Conservation (phyloP, 1,140 invertebrate species). For the Rhizoglyphus robini region DNA sequence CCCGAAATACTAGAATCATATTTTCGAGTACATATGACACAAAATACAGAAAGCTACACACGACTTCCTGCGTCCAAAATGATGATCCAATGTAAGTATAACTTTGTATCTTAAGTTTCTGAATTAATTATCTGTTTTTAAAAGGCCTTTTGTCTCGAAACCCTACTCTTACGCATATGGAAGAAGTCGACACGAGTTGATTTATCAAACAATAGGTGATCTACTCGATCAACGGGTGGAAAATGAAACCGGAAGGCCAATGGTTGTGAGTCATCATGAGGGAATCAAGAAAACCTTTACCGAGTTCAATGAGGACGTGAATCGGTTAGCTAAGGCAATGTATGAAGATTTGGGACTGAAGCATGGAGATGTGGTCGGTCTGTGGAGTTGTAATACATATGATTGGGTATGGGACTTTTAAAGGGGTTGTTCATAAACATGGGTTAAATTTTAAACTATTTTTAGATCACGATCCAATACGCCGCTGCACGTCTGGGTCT, state of each 20-base stretch:
- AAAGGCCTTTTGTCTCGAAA: constrained; percentile 9
- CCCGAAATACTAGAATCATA: no score
- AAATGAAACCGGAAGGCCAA: not conserved
- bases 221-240: not conserved
- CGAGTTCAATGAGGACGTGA: constrained; percentile 21
- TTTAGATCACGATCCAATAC: constrained; percentile 17
- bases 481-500: constrained; percentile 17
- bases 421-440: not conserved
- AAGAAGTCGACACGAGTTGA: not conserved
- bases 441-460: no score
- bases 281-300: constrained; percentile 20
- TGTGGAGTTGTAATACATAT: constrained; percentile 23
- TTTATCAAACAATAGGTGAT: constrained; percentile 16
- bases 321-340: constrained; percentile 18
- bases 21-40: no score
- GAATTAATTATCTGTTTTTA: no score
- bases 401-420: constrained; percentile 14
- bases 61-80: no score
- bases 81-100: no score
- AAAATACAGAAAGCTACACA: no score
- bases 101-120: no score
- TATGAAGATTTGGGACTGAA: constrained; percentile 4
- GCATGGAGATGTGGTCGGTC: constrained; percentile 20
- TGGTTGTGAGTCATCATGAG: constrained; percentile 21
- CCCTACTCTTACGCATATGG: constrained; percentile 21